Evolutionary conservation across 2,113 vertebrate genomes (phyloP).

Genomic region (Urocolius indicus): DNA sequence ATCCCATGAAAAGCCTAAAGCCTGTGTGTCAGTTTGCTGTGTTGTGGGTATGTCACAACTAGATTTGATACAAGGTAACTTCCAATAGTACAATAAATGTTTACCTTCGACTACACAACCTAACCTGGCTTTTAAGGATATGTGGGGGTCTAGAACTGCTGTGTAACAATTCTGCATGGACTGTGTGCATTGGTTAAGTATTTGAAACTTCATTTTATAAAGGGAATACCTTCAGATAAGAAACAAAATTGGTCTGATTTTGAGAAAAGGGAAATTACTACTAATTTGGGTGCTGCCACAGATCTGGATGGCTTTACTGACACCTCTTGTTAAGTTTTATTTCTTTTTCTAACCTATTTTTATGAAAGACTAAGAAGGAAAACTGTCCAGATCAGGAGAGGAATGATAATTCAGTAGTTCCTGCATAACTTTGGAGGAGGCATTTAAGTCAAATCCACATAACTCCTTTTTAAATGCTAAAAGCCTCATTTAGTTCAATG

Average conservation of each 20-base stretch:
- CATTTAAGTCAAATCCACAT: not conserved
- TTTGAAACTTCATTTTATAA: not conserved
- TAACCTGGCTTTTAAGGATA: not conserved
- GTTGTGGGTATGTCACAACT: not conserved
- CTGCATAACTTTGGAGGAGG: not conserved
- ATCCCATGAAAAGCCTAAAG: not conserved
- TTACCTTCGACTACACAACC: not conserved
- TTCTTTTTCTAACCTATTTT: not conserved
- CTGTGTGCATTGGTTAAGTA: not conserved
- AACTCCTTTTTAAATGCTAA: not conserved
- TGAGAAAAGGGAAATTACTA: not conserved
- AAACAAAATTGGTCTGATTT: not conserved
- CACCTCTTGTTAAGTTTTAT: not conserved
- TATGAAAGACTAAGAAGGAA: not conserved
- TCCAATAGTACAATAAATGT: not conserved
- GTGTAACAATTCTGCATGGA: not conserved
- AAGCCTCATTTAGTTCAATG: not conserved
- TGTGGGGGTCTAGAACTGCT: not conserved
- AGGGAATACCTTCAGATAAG: not conserved
- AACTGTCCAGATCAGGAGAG: not conserved
- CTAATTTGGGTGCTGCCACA: not conserved
- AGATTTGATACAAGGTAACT: not conserved
- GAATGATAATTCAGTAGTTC: not conserved
- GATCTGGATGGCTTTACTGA: not conserved
- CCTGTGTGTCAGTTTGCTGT: not conserved